Evolutionary conservation across 2,888 invertebrate genomes (phyloP), one percentile per base, ranked within the genome.

Genomic region (Drosophila yooni): DNA sequence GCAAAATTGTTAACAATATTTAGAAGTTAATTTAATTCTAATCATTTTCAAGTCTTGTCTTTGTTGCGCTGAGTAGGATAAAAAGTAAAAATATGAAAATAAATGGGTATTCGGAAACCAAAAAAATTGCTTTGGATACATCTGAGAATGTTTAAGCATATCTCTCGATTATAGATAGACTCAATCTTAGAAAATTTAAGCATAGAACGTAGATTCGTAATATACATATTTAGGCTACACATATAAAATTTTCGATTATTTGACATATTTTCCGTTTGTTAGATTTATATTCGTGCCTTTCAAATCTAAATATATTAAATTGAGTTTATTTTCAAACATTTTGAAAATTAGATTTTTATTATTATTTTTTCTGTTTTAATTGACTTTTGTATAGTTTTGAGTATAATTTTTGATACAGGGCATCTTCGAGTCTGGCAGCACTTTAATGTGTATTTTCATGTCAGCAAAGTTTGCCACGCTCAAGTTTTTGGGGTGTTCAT

Each of bases 401-500:
- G n/a, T n/a, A n/a, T n/a, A n/a, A 25, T 25, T 13, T 5, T n/a
- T 10, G n/a, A 6, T 21, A 18, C 18, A 31, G 57, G 21, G 40
- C 21, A 57, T 31, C 15, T 25, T 3, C 1, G 2, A 43, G 57
- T 56, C 38, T 5, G 0, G 4, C 53, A 31, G 2, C 29, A 15
- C 29, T 13, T 13, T 2, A 3, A 5, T 0, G 21, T n/a, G 38
- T 11, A 10, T 18, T 57, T 52, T 21, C 54, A 56, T 53, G 63
- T 79, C 59, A 61, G 59, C 43, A 48, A 66, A 59, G 52, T 77
- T 69, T 43, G 56, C 36, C 29, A 53, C 43, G 60, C 18, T 50
- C 25, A 50, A 50, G 38, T 76, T 66, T 76, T 67, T 64, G 57
- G 60, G 64, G 64, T 40, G 33, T 36, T 58, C 18, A 54, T 27